Conservation (phyloP, 2,797 vertebrate species). For the Sebastes ruberrimus region DNA sequence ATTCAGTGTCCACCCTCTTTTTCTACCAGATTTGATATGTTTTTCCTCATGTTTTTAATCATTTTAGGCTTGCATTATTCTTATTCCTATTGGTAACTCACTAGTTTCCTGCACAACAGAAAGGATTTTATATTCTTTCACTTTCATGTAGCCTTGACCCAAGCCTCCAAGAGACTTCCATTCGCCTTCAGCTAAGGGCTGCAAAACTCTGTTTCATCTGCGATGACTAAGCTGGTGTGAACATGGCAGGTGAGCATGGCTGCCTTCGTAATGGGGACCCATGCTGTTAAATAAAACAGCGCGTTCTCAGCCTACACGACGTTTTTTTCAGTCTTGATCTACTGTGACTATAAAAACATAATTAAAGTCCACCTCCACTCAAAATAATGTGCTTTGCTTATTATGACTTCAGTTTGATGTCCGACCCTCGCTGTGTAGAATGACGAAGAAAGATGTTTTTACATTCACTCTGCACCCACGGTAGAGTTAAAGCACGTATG, state of each 20-base stretch:
- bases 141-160: neutral
- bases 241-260: neutral
- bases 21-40: neutral
- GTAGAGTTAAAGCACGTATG: neutral
- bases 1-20: neutral
- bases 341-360: neutral
- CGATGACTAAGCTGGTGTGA: slow-evolving; percentile 13
- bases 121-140: neutral
- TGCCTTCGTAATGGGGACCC: neutral
- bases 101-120: neutral
- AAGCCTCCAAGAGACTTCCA: neutral
- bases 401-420: neutral
- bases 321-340: neutral
- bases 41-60: neutral
- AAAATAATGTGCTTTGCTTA: neutral
- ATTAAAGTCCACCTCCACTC: neutral
- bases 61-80: neutral
- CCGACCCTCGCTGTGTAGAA: neutral
- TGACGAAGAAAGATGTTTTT: neutral
- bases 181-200: neutral
- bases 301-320: neutral
- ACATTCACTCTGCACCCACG: neutral
- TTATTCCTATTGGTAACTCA: neutral
- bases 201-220: slow-evolving; percentile 4
- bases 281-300: neutral